phyloP scores from a whole-genome alignment of 2,888 invertebrate genomes.

The Oasisia sp. region DNA sequence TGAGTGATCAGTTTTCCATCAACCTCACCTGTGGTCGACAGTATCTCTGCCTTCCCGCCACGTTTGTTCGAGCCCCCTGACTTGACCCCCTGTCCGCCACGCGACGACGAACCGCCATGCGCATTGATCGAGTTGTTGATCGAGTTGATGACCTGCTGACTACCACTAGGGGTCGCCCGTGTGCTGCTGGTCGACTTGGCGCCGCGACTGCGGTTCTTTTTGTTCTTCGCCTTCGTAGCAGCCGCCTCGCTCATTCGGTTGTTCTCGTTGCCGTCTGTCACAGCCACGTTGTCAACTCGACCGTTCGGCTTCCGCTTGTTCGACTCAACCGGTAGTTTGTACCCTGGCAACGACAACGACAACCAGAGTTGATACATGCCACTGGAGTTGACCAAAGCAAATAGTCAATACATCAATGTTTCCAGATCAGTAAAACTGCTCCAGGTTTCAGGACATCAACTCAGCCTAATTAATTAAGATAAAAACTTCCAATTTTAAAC shows the following conservation, averaged over 20 bases:
- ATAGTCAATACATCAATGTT: not conserved
- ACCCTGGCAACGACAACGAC: constrained; percentile 6
- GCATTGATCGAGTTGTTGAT: not conserved
- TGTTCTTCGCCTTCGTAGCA: constrained; percentile 25
- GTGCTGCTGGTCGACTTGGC: constrained; percentile 18
- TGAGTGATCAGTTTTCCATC: not conserved
- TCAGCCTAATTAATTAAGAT: no score
- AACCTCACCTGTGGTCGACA: not conserved
- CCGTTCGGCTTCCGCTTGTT: constrained; percentile 28
- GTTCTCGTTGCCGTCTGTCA: constrained; percentile 18
- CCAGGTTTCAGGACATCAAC: no score
- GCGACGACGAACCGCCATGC: not conserved
- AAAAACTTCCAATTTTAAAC: no score
- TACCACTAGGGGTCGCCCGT: constrained; percentile 6
- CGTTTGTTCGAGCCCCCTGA: not conserved
- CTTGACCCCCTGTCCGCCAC: not conserved
- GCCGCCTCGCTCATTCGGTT: not conserved
- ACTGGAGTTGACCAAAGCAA: no score
- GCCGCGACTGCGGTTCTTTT: constrained; percentile 17
- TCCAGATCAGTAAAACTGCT: not conserved
- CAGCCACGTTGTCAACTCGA: constrained; percentile 7
- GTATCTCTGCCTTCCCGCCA: not conserved
- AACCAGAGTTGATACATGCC: not conserved
- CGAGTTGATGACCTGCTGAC: not conserved
- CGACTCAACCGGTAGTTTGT: constrained; percentile 25